Evolutionary conservation across 2,888 invertebrate species (phyloP).

Genomic region (Clistopyga incitator): DNA sequence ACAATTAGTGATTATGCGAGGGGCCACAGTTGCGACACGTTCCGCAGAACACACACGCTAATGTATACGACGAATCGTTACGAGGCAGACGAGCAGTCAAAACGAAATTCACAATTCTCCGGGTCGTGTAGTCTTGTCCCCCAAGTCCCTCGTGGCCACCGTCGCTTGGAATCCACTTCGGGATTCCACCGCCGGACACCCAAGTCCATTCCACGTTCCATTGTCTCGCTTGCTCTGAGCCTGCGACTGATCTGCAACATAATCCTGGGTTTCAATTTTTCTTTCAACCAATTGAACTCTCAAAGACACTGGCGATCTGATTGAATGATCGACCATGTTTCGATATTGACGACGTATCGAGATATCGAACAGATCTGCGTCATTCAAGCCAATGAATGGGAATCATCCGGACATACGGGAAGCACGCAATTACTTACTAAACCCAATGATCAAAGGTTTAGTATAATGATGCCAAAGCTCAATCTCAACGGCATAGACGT

Average conservation of each 20-base stretch:
- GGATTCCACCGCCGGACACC: too few species aligned
- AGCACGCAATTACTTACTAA: slow-evolving; percentile 16
- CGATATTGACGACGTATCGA: too few species aligned
- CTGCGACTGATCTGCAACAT: too few species aligned
- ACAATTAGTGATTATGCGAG: slow-evolving; percentile 70
- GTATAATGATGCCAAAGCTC: slow-evolving; percentile 4
- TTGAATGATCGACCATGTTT: too few species aligned
- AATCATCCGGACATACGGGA: neutral
- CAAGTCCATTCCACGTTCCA: too few species aligned
- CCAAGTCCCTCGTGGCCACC: too few species aligned
- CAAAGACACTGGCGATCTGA: too few species aligned
- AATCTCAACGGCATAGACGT: neutral
- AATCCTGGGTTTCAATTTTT: too few species aligned
- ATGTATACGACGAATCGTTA: slow-evolving; percentile 64
- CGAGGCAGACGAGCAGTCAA: neutral
- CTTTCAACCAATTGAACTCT: too few species aligned
- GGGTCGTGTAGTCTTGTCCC: too few species aligned
- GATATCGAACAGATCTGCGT: slow-evolving; percentile 38
- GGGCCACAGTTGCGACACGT: slow-evolving; percentile 51
- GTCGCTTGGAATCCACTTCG: too few species aligned
- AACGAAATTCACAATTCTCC: slow-evolving; percentile 1
- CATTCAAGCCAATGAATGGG: slow-evolving; percentile 12
- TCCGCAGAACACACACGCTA: slow-evolving; percentile 58
- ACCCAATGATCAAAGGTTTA: slow-evolving; percentile 5
- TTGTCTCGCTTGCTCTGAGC: too few species aligned